These are phyloP conservation scores for Stratiomys singularior DNA, from an alignment of 2,888 invertebrate species.

Conservation along the genomic window DNA sequence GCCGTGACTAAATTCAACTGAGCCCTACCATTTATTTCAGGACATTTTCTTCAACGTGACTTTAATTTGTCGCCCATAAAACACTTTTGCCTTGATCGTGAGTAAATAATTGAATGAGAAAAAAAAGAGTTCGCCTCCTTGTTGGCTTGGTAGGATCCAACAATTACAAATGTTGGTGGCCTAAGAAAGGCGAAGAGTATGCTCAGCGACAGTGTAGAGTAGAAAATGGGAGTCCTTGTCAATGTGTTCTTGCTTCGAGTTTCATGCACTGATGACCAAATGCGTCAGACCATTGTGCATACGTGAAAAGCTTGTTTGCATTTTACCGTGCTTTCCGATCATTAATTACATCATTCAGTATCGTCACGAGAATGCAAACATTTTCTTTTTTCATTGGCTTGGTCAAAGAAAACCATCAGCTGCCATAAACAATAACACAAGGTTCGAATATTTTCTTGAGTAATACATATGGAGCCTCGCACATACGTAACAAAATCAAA, in stretches of 20 bases:
- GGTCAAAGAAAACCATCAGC: background rate
- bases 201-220: background rate
- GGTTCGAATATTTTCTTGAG: too few relatives aligned
- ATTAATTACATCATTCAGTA: conserved; percentile 44
- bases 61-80: conserved; percentile 47
- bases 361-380: conserved; percentile 35
- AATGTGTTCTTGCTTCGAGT: background rate
- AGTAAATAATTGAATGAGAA: conserved; percentile 39
- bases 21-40: conserved; percentile 5
- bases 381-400: conserved; percentile 17
- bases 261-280: background rate
- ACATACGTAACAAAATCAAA: too few relatives aligned
- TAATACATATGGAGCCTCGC: too few relatives aligned
- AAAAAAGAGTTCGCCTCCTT: conserved; percentile 8
- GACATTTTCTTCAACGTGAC: conserved; percentile 37
- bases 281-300: background rate
- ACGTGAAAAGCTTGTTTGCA: conserved; percentile 41
- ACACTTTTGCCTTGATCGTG: conserved; percentile 32
- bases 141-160: background rate
- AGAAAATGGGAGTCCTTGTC: background rate
- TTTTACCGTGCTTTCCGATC: conserved; percentile 45
- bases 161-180: background rate
- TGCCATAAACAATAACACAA: too few relatives aligned
- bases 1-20: background rate
- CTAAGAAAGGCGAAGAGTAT: background rate